phyloP scores from a whole-genome alignment of 2,888 invertebrate species.

The Lithophane socia region DNA sequence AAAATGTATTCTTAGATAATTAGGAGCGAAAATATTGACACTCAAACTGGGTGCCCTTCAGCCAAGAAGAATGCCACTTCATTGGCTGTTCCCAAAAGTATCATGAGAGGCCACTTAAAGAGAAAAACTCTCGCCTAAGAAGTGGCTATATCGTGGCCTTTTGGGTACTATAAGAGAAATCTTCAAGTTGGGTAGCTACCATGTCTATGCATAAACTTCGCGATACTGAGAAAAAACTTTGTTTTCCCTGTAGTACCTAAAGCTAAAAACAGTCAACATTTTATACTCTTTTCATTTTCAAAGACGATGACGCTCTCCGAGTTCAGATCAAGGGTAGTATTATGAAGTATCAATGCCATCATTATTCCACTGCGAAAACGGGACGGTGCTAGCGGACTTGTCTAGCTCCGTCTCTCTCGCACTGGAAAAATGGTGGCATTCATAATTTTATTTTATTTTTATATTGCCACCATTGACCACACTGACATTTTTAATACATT shows the following conservation, averaged over 20 bases:
- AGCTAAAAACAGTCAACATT: not conserved
- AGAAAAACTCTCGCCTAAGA: slow-evolving; percentile 35
- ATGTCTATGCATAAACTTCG: not conserved
- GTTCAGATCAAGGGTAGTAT: too few relatives aligned
- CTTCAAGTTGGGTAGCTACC: slow-evolving; percentile 16
- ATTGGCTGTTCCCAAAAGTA: slow-evolving; percentile 27
- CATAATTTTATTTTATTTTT: too few relatives aligned
- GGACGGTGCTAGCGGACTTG: too few relatives aligned
- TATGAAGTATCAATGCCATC: too few relatives aligned
- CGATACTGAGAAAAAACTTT: slow-evolving; percentile 1
- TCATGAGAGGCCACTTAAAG: slow-evolving; percentile 41
- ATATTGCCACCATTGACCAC: too few relatives aligned
- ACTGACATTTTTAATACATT: too few relatives aligned
- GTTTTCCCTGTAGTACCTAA: not conserved
- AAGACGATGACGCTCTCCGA: too few relatives aligned
- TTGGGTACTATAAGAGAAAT: slow-evolving; percentile 23
- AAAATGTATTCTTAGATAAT: too few relatives aligned
- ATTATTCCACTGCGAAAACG: too few relatives aligned
- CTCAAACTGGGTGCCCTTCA: not conserved
- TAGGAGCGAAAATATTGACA: not conserved
- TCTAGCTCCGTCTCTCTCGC: too few relatives aligned
- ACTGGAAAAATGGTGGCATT: too few relatives aligned
- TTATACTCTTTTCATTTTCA: not conserved
- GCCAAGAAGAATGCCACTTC: slow-evolving; percentile 35
- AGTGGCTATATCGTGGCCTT: slow-evolving; percentile 28